Base-by-base conservation (phyloP, 2,888 invertebrate genomes). In the Orchesella flavescens region DNA sequence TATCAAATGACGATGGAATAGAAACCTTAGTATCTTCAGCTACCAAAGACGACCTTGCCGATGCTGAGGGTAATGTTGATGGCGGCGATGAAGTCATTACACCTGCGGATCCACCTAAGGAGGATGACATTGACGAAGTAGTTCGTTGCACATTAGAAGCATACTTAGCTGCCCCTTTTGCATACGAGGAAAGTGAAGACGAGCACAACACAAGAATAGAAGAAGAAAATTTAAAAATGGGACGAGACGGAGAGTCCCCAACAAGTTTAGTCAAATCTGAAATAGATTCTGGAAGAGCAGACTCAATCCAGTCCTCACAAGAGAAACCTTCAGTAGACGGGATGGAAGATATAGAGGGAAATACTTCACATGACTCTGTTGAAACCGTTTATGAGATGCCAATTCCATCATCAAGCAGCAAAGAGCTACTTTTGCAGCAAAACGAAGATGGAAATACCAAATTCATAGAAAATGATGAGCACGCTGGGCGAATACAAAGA, bases 351-450 rank as follows among this genome's bases (percentile, higher is more conserved):
- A 63, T 76, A 1, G 83, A 83, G 46, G 83, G 83, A 1, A 82
- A 82, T 63, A 82, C 81, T 5, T 83, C 83, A 0, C 83, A 83
- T 44, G 83, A 83, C 19, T 83, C 83, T n/a, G 83, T 83, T 34
- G 83, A 83, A 43, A 83, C 83, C 3, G 83, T 83, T 7, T 83
- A 83, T 24, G 83, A 83, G 72, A 76, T 83, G 55, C 83, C 83
- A 1, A 44, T 77, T 4, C 19, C 63, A 15, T 43, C 63, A 17
- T 19, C 63, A 0, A 82, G 44, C 19, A 34, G 34, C 7, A 66
- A 66, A 21, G 63, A 63, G 12, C 19, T 19, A 17, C 13, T 63
- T 1, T 24, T 63, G 9, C 66, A 73, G 55, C 72, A 46, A 17
- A 34, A 63, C 19, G 78, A 73, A 21, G 69, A 74, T 34, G 53